Conservation (phyloP, 2,113 vertebrate species). For the Aythya baeri region DNA sequence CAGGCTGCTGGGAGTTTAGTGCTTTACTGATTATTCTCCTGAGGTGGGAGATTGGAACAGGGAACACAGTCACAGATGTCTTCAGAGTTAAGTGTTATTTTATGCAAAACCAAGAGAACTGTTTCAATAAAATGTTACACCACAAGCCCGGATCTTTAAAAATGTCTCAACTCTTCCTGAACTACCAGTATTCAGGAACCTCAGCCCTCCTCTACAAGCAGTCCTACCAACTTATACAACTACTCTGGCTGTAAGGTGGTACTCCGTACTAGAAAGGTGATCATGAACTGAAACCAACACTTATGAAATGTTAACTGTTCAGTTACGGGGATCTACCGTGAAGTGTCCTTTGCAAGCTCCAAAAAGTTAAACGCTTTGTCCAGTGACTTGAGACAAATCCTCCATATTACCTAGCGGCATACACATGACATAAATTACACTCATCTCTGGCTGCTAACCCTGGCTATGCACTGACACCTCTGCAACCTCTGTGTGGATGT, state of each 20-base stretch:
- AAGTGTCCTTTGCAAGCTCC: neutral
- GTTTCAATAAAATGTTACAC: neutral
- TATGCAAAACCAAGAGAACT: neutral
- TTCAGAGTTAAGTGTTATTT: neutral
- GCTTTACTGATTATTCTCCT: neutral
- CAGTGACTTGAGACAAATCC: neutral
- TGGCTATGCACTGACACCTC: neutral
- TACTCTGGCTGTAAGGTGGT: neutral
- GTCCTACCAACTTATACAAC: neutral
- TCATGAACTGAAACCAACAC: neutral
- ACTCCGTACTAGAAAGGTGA: neutral
- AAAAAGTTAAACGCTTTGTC: neutral
- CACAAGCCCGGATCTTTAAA: neutral
- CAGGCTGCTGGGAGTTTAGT: neutral
- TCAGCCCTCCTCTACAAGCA: neutral
- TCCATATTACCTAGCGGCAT: neutral
- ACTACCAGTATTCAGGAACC: neutral
- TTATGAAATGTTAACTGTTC: neutral
- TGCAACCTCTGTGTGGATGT: neutral
- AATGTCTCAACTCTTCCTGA: neutral
- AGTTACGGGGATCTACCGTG: neutral
- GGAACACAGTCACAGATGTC: neutral
- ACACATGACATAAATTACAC: neutral
- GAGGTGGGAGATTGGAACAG: neutral
- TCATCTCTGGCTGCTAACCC: neutral